Conservation (phyloP, 1,140 invertebrate species). For the Sitophilus oryzae region DNA sequence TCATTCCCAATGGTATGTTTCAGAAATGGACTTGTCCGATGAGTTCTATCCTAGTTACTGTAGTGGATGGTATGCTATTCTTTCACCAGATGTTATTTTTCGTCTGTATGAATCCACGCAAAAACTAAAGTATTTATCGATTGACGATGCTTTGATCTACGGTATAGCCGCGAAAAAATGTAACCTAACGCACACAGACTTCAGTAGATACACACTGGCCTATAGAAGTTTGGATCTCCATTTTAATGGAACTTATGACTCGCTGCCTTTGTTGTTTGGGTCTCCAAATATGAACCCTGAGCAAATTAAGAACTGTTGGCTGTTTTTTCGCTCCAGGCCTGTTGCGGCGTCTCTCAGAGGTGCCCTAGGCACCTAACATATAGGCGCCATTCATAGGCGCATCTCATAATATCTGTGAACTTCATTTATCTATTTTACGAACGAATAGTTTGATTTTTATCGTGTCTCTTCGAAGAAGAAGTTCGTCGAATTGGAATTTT, state of each 20-base stretch:
- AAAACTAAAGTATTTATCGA: constrained; percentile 58
- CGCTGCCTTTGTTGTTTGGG: background rate
- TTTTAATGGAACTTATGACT: background rate
- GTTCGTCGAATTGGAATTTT: too few species aligned
- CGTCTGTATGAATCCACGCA: constrained; percentile 41
- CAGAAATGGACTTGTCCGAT: constrained; percentile 56
- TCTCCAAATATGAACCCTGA: background rate
- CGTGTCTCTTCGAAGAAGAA: too few species aligned
- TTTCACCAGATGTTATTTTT: constrained; percentile 62
- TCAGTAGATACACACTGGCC: background rate
- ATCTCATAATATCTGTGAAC: too few species aligned
- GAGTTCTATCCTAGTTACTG: constrained; percentile 61
- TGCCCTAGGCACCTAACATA: too few species aligned
- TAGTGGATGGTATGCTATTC: constrained; percentile 65
- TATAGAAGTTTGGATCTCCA: background rate
- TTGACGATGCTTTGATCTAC: constrained; percentile 77
- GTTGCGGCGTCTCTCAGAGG: too few species aligned
- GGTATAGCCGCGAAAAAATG: constrained; percentile 58
- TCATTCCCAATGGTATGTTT: constrained; percentile 73
- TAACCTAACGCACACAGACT: background rate
- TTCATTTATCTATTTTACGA: too few species aligned
- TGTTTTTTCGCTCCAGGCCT: background rate
- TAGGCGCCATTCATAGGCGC: too few species aligned
- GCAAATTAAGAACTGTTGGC: background rate
- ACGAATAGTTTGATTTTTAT: too few species aligned